Evolutionary conservation across 2,797 vertebrate species (phyloP), one percentile per base, ranked within the genome.

Genomic region (Crocidura indochinensis): DNA sequence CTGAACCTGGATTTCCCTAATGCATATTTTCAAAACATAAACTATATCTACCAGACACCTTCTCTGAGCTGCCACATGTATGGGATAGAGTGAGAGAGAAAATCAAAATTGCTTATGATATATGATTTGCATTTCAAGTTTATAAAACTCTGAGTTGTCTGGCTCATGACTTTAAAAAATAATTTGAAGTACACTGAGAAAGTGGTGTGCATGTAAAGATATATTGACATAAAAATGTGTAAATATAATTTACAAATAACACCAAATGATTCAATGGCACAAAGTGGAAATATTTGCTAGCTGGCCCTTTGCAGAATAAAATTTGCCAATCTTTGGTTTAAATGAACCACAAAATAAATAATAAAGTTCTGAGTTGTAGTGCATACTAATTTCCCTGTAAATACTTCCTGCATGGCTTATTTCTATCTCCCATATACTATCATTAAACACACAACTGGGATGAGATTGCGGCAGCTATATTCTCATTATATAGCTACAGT

Each of bases 171-270:
- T 51, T 88, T 81, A 73, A 76, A 10, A 77, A 75, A 79, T 46
- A 53, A 24, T 81, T 49, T 6, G 14, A 75, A 56, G 56, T 49
- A 47, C 12, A 74, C 0, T 3, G 86, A 73, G 49, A 84, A 82
- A 69, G 51, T 29, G 19, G 15, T 22, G 0, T 81, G 38, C 38
- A 74, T 73, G 6, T 68, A 79, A 89, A 38, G 49, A 62, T 29
- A 80, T 84, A 53, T 29, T 73, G 65, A 69, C 24, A 64, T 46
- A 38, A 27, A 87, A 73, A 27, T 14, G 14, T 68, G 19, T 44
- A 53, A 83, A 75, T n/a, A 29, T 10, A 75, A 49, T 78, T 86
- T 91, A 73, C 27, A 81, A 76, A 84, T 46, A 12, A 29, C 60
- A 78, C 29, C n/a, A 84, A 78, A 53, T 79, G 22, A 8, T 44